Evolutionary conservation across 1,140 invertebrate genomes (phyloP).

Genomic region (Zophobas morio): DNA sequence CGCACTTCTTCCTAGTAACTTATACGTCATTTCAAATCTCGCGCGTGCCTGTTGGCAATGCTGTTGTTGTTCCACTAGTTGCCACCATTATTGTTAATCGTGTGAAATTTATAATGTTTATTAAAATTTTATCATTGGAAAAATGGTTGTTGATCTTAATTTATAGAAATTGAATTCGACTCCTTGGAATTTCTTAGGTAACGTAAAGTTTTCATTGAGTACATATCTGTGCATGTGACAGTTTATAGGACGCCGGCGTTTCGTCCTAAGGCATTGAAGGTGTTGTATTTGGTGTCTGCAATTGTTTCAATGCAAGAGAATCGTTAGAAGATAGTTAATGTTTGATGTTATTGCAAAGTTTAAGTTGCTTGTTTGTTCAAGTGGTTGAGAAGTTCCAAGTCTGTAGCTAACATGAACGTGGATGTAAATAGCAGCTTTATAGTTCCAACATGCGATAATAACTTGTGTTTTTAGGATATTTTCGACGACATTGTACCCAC

Average conservation of each 20-base stretch:
- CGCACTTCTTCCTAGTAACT: no score
- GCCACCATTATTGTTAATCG: slow-evolving; percentile 26
- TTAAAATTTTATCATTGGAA: slow-evolving; percentile 2
- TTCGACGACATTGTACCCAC: background rate
- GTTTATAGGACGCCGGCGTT: slow-evolving; percentile 11
- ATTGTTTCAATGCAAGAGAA: background rate
- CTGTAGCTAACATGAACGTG: background rate
- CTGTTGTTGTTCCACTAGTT: slow-evolving; percentile 15
- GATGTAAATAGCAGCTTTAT: background rate
- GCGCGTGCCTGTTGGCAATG: slow-evolving; percentile 2
- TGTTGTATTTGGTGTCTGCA: background rate
- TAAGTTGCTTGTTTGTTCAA: background rate
- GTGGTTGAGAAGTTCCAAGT: background rate
- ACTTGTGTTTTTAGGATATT: background rate
- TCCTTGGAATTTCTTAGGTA: background rate
- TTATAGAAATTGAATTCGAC: background rate
- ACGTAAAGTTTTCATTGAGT: background rate
- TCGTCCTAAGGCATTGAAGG: background rate
- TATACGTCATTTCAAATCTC: background rate
- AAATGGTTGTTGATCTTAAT: background rate
- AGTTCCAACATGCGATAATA: background rate
- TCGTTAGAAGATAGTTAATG: no score
- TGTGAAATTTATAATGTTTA: slow-evolving; percentile 7
- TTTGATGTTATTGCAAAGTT: background rate
- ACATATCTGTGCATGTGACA: background rate